Conservation (phyloP, 2,888 invertebrate species). For the Chrysomela aeneicollis region DNA sequence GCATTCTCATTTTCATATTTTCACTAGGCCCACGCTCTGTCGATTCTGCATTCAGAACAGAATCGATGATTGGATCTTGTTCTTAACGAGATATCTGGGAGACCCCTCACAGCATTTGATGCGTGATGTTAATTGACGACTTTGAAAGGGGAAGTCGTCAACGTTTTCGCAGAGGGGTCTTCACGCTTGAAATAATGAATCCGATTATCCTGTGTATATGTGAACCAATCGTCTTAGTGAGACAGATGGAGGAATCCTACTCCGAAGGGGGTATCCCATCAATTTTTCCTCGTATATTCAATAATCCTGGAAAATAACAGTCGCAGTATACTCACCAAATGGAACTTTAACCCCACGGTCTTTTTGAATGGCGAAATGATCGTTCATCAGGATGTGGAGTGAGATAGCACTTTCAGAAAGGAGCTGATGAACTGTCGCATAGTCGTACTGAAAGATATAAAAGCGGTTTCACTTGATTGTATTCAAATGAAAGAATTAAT, state of each 20-base stretch:
- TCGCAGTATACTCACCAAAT: constrained; percentile 68
- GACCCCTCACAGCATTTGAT: constrained; percentile 11
- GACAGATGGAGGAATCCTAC: background rate
- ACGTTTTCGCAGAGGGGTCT: constrained; percentile 3
- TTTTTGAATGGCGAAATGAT: constrained; percentile 79
- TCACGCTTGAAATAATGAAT: constrained; percentile 11
- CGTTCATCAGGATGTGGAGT: constrained; percentile 84
- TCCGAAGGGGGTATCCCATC: too few species aligned
- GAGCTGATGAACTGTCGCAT: constrained; percentile 82
- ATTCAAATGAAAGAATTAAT: background rate
- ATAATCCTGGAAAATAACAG: too few species aligned
- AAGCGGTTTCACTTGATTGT: too few species aligned
- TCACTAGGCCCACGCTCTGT: background rate
- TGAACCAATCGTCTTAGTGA: background rate
- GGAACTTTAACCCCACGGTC: constrained; percentile 75
- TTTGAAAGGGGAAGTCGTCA: constrained; percentile 9
- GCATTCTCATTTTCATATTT: background rate
- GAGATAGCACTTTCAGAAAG: constrained; percentile 82
- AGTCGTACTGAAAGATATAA: constrained; percentile 74
- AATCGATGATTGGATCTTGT: background rate
- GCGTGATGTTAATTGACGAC: constrained; percentile 13
- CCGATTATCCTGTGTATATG: constrained; percentile 8
- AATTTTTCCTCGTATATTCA: too few species aligned
- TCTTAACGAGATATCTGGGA: background rate
- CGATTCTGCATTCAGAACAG: background rate